These are phyloP conservation scores for Brevipalpus yothersi DNA, from an alignment of 1,140 invertebrate genomes.

Conservation along the genomic window DNA sequence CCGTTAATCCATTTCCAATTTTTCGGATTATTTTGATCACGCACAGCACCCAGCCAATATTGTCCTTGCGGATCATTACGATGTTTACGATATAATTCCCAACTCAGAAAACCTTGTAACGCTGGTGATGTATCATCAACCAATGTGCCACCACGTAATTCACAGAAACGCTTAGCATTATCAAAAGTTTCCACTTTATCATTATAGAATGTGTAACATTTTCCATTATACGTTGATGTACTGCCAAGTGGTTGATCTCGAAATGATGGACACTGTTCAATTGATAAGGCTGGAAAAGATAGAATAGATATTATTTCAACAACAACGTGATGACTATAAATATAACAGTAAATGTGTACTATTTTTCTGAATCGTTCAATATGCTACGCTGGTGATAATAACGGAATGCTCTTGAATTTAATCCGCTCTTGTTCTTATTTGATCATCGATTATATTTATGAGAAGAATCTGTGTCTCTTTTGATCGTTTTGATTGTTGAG, in stretches of 20 bases:
- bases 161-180: slow-evolving; percentile 53
- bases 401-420: too few relatives aligned
- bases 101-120: slow-evolving; percentile 73
- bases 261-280: slow-evolving; percentile 75
- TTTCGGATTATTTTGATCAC: slow-evolving; percentile 45
- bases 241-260: slow-evolving; percentile 70
- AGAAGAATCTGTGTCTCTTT: too few relatives aligned
- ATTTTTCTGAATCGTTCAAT: too few relatives aligned
- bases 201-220: slow-evolving; percentile 87
- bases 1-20: slow-evolving; percentile 70
- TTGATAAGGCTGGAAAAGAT: slow-evolving; percentile 43
- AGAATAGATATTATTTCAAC: not conserved
- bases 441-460: too few relatives aligned
- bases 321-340: not conserved
- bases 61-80: slow-evolving; percentile 66
- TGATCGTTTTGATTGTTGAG: too few relatives aligned
- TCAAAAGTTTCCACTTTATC: slow-evolving; percentile 53
- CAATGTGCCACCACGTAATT: slow-evolving; percentile 46
- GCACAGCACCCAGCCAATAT: slow-evolving; percentile 76
- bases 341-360: too few relatives aligned
- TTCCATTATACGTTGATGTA: slow-evolving; percentile 77
- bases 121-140: slow-evolving; percentile 82
- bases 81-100: slow-evolving; percentile 74
- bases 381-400: too few relatives aligned
- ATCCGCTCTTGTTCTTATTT: too few relatives aligned